A percentile compares a stretch with the other conserved stretches of the same genome.
Evolutionary conservation across 2,797 vertebrate genomes (phyloP).

Genomic region (Melanotaenia parkinsoni): DNA sequence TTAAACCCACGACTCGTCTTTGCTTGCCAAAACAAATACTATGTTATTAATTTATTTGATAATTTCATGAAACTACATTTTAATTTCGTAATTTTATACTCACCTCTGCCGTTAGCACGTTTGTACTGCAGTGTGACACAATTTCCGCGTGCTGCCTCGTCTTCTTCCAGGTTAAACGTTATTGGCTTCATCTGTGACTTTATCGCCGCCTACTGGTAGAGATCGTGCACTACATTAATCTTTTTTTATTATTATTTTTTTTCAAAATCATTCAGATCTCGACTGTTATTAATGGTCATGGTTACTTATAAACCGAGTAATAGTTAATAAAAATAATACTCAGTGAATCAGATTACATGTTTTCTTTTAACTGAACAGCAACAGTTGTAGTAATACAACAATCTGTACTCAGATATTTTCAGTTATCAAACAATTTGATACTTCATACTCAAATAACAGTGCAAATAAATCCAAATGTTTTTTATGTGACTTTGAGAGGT

Average conservation of each 20-base stretch:
- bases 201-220: slow-evolving; percentile 24
- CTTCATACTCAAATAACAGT: too few relatives aligned
- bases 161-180: slow-evolving; percentile 21
- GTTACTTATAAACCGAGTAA: background rate
- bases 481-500: too few relatives aligned
- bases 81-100: slow-evolving; percentile 34
- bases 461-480: too few relatives aligned
- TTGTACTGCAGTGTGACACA: slow-evolving; percentile 22
- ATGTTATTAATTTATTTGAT: too few relatives aligned
- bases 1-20: too few relatives aligned
- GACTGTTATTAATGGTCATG: background rate
- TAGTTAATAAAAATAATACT: too few relatives aligned
- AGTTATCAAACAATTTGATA: too few relatives aligned
- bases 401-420: too few relatives aligned
- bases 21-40: background rate
- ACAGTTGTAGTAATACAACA: too few relatives aligned
- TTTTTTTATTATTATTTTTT: background rate
- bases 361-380: too few relatives aligned
- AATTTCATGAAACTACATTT: background rate
- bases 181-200: slow-evolving; percentile 35
- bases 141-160: slow-evolving; percentile 32
- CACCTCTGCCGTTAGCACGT: slow-evolving; percentile 63
- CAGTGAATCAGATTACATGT: too few relatives aligned
- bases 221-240: background rate
- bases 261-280: too few relatives aligned